Evolutionary conservation across 2,888 invertebrate genomes (phyloP).

Genomic region (Acanthosepion pharaonis): DNA sequence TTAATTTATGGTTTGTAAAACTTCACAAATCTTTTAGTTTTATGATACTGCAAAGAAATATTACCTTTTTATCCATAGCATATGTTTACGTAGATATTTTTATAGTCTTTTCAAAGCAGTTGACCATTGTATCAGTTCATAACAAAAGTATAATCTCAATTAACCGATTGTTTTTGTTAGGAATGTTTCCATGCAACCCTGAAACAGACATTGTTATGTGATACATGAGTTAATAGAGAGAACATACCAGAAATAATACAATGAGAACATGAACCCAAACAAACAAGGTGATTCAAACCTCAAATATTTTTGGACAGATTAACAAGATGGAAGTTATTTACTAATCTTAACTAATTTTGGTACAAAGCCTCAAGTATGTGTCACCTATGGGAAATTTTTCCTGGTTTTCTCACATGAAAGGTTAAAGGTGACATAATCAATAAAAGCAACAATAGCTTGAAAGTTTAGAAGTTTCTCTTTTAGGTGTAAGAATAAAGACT

Average conservation of each 20-base stretch:
- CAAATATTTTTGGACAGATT: neutral
- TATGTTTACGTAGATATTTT: neutral
- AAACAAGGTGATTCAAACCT: neutral
- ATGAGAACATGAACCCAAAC: neutral
- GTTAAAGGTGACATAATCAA: too few species aligned
- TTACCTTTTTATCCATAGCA: neutral
- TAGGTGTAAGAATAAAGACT: too few species aligned
- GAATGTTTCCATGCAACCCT: neutral
- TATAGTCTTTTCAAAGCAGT: neutral
- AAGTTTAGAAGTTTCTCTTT: too few species aligned
- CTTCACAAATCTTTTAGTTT: neutral
- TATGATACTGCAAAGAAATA: neutral
- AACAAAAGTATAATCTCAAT: neutral
- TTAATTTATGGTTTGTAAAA: too few species aligned
- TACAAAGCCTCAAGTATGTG: too few species aligned
- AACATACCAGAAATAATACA: neutral
- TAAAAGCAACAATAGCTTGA: too few species aligned
- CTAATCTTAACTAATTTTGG: too few species aligned
- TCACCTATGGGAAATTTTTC: too few species aligned
- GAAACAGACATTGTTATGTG: neutral
- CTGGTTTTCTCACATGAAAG: too few species aligned
- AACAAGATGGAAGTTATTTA: too few species aligned
- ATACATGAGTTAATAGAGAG: neutral
- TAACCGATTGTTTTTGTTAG: neutral
- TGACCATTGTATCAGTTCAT: neutral